Evolutionary conservation across 2,113 vertebrate species (phyloP), one percentile per base, ranked within the genome.

Genomic region (Furnarius figulus): DNA sequence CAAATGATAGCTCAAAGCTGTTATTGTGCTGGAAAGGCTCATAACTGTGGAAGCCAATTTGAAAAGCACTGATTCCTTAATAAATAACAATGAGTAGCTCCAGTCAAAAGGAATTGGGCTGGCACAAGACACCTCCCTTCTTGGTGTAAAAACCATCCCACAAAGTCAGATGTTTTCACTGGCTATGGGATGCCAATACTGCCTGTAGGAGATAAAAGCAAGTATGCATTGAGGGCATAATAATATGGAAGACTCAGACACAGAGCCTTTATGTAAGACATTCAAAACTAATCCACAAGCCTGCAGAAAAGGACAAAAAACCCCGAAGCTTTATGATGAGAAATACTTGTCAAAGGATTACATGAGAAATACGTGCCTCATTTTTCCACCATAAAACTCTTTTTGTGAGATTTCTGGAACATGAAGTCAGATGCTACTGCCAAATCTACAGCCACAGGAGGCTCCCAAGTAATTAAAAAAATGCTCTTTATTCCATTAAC

Each of bases 401-500:
- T 90, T 87, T 59, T 72, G 44, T 56, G 71, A 87, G 71, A 65
- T 70, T 91, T 87, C 53, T 93, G 90, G 66, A 91, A 76, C 67
- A 56, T 18, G 37, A 79, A 79, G 40, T 24, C 78, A 87, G 81
- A 87, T 44, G 25, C 30, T 56, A 37, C 81, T 96, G 85, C 85
- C 95, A 94, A 91, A 87, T 87, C 82, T 65, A 58, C 82, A 88
- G 75, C 74, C 94, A 66, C 90, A 88, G 40, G 79, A 76, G 55
- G 42, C 82, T 92, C 92, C 50, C 63, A 90, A 90, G 79, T 22
- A 2, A 52, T 72, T 31, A 72, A 47, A 76, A 73, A 53, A 76
- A 49, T 35, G 22, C 40, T 93, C 30, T 80, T 94, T 90, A 90
- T 93, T 94, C 74, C 66, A 70, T 91, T 82, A 91, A 87, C 7